These are phyloP conservation scores for Carduelis carduelis DNA, from an alignment of 2,797 vertebrate genomes.

Conservation along the genomic window DNA sequence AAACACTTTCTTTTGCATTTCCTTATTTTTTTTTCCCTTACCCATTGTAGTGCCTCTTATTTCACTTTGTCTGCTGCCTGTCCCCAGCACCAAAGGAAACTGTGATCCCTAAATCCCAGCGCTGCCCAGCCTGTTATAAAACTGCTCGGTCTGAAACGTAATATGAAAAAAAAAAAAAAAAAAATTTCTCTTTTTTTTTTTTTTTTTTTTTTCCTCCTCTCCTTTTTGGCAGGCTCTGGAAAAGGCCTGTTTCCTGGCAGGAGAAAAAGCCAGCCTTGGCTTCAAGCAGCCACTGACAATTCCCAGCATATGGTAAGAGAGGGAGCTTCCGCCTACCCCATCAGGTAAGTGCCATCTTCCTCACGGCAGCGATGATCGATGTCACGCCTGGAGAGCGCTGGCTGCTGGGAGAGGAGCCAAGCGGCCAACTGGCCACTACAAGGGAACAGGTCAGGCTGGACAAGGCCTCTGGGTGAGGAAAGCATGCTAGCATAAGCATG, in stretches of 20 bases:
- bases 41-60: constrained; percentile 11
- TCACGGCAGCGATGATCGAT: constrained; percentile 82
- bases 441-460: constrained; percentile 74
- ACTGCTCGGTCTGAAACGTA: constrained; percentile 40
- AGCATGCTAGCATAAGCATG: constrained; percentile 20
- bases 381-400: constrained; percentile 81
- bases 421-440: constrained; percentile 73
- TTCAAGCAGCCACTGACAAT: constrained; percentile 89
- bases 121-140: constrained; percentile 52
- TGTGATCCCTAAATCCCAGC: constrained; percentile 6
- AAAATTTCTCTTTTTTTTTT: too few species aligned
- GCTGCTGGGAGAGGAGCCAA: constrained; percentile 83
- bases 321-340: constrained; percentile 87
- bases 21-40: background rate
- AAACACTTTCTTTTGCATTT: constrained; percentile 24
- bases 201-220: background rate
- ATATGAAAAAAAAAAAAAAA: background rate
- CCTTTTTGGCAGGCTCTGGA: constrained; percentile 71
- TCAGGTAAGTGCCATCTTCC: constrained; percentile 92
- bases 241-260: constrained; percentile 79
- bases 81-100: constrained; percentile 15
- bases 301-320: constrained; percentile 94
- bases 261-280: constrained; percentile 82
- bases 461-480: constrained; percentile 70
- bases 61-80: constrained; percentile 24